These are phyloP conservation scores for Charadrius vociferus DNA, from an alignment of 2,113 vertebrate species.

Conservation along the genomic window DNA sequence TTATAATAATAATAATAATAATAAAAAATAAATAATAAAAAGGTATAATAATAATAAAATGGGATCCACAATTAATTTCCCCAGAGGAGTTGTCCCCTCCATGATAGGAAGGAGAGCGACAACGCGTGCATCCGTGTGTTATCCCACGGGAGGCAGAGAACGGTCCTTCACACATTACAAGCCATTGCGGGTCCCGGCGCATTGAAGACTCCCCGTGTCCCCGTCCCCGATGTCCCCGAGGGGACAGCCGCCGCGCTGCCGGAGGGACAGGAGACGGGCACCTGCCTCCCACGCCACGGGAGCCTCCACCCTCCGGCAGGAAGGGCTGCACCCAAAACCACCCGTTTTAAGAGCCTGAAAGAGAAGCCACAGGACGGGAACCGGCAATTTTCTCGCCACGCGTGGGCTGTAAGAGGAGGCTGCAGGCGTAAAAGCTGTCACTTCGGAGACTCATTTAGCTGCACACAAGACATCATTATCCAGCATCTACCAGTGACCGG, in stretches of 20 bases:
- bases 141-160: background rate
- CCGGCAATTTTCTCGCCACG: background rate
- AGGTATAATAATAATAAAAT: fast-evolving
- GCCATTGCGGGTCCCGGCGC: background rate
- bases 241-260: fast-evolving
- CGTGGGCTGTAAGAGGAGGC: background rate
- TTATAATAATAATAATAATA: too few relatives aligned
- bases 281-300: background rate
- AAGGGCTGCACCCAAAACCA: background rate
- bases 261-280: background rate
- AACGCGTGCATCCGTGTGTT: fast-evolving
- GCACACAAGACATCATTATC: background rate
- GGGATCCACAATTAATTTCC: background rate
- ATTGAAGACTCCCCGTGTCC: fast-evolving
- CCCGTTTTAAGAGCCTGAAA: background rate
- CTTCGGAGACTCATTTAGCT: background rate
- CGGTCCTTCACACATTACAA: fast-evolving
- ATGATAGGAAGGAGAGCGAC: fast-evolving
- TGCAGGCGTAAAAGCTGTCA: background rate
- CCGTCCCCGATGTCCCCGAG: fast-evolving
- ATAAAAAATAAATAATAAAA: too few relatives aligned
- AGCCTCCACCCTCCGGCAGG: background rate
- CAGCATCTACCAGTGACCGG: background rate
- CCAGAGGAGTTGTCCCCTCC: background rate
- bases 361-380: background rate